Base-by-base conservation (phyloP, 2,113 vertebrate genomes). In the Poecilia latipinna region DNA sequence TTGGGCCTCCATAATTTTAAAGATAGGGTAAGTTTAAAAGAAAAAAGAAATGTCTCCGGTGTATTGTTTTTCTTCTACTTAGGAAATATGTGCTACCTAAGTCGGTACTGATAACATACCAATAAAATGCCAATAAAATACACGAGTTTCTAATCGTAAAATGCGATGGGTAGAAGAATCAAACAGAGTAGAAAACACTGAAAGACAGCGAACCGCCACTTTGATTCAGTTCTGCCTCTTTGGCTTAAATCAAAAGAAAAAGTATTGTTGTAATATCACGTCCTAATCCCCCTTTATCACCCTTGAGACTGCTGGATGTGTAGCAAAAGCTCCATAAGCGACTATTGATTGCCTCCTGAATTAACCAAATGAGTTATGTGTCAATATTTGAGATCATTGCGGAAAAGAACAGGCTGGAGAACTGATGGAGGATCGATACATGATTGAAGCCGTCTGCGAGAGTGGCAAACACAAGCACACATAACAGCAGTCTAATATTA, bases 381-480 rank as follows among this genome's bases (percentile, higher is more conserved):
- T 89, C 85, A 78, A 89, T 91, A 82, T 82, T 82, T 70, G 70
- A 84, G 79, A 85, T 77, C 8, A 74, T 85, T 79, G 87, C 32
- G 71, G 64, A 75, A 75, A 54, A 65, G 31, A 82, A 78, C 69
- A 62, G 63, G 37, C 26, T 5, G 65, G 39, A 74, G 73, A 64
- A 61, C 29, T 28, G 61, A 80, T 31, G 72, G 19, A 0, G 42
- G 73, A 77, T 89, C 80, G 1, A 85, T 82, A 37, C 42, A 39
- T 39, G 68, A 86, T 79, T 74, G 74, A 80, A 88, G 69, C 70
- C 78, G 64, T 78, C 54, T 61, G 63, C 11, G 54, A 84, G 70
- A 72, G 84, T 63, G 63, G 74, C 32, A 90, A 73, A 88, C 64
- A 87, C 57, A 75, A 57, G 24, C 66, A 86, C 68, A 86, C 60